phyloP scores from a whole-genome alignment of 2,888 invertebrate species.

The Rosalia funebris region DNA sequence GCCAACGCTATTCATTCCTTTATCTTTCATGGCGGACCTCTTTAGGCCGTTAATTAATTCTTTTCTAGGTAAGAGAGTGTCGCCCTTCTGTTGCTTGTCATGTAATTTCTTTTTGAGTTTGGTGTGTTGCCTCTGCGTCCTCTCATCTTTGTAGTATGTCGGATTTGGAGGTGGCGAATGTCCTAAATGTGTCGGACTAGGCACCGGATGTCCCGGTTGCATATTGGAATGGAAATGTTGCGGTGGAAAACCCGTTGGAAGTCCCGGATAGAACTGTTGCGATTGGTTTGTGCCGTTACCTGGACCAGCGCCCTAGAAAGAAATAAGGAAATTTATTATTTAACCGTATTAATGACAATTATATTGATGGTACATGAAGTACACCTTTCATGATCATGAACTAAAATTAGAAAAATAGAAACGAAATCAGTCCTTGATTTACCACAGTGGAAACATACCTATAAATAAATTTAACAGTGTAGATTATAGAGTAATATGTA shows the following conservation, averaged over 20 bases:
- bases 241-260: conserved; percentile 66
- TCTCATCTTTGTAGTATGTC: conserved; percentile 78
- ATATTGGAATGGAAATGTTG: conserved; percentile 68
- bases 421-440: too few species aligned
- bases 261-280: conserved; percentile 68
- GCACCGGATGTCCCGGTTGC: conserved; percentile 62
- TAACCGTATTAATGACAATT: neutral
- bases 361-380: too few species aligned
- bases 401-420: too few species aligned
- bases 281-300: conserved; percentile 78
- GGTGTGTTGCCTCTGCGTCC: conserved; percentile 79
- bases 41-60: conserved; percentile 70
- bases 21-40: conserved; percentile 59
- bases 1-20: conserved; percentile 71
- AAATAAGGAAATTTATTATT: conserved; percentile 4
- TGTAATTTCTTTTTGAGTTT: conserved; percentile 82
- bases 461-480: too few species aligned
- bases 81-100: conserved; percentile 59
- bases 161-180: conserved; percentile 74
- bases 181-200: conserved; percentile 72
- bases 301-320: conserved; percentile 68
- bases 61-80: conserved; percentile 66
- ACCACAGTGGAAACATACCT: too few species aligned
- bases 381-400: too few species aligned
- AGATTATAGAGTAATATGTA: too few species aligned